A percentile compares a stretch with the other conserved stretches of the same genome.
These are phyloP conservation scores for Microtus montanus DNA, from an alignment of 2,113 vertebrate species.

Conservation along the genomic window DNA sequence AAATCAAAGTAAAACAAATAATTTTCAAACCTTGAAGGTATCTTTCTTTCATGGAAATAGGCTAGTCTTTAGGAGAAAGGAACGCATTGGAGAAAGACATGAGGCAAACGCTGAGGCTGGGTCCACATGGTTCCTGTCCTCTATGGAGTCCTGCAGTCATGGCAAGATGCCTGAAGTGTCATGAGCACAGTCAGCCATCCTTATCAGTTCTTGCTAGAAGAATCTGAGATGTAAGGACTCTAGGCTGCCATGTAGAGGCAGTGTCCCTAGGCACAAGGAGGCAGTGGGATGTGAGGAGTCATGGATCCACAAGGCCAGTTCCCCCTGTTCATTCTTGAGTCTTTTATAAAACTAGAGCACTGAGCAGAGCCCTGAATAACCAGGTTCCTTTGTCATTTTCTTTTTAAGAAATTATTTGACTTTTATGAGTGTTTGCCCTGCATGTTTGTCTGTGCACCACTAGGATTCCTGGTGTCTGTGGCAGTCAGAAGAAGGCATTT, in stretches of 20 bases:
- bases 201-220: not conserved
- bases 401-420: not conserved
- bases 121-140: not conserved
- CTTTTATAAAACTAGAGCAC: not conserved
- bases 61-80: not conserved
- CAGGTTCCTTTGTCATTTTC: not conserved
- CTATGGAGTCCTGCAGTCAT: fast-evolving
- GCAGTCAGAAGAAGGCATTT: not conserved
- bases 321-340: not conserved
- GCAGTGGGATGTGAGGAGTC: fast-evolving
- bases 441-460: not conserved
- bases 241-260: too few species aligned
- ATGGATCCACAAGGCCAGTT: fast-evolving
- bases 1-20: not conserved
- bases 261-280: fast-evolving
- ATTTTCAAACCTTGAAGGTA: not conserved
- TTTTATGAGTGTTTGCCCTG: not conserved
- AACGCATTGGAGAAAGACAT: not conserved
- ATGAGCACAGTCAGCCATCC: fast-evolving
- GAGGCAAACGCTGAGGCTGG: too few species aligned
- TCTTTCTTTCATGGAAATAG: slow-evolving; percentile 4
- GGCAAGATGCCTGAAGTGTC: too few species aligned
- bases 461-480: not conserved
- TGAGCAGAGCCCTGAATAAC: not conserved
- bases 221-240: not conserved